Percentiles rank a stretch among this genome's conserved stretches.
phyloP scores from a whole-genome alignment of 2,888 invertebrate genomes.

The Dermolepida albohirtum region DNA sequence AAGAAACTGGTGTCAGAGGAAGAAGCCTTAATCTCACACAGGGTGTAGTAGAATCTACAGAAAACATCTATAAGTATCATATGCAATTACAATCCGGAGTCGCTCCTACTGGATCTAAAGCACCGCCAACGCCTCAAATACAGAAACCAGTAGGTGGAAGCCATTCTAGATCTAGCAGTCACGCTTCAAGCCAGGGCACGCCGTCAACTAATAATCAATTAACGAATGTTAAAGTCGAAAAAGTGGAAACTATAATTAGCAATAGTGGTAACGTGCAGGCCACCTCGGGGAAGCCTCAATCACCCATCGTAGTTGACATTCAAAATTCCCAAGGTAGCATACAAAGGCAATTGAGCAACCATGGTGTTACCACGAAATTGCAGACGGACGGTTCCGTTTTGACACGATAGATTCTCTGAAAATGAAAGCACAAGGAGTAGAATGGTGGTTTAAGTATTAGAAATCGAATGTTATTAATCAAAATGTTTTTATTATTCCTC shows the following conservation, averaged over 20 bases:
- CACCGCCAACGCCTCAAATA: conserved; percentile 76
- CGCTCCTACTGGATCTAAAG: conserved; percentile 70
- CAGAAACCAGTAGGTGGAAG: conserved; percentile 74
- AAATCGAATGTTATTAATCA: conserved; percentile 4
- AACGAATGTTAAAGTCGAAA: conserved; percentile 31
- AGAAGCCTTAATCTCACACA: conserved; percentile 82
- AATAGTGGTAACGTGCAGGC: conserved; percentile 19
- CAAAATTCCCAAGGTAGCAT: conserved; percentile 24
- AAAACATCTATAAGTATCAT: conserved; percentile 83
- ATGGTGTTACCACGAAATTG: conserved; percentile 37
- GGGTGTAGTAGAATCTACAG: conserved; percentile 86
- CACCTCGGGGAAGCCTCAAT: conserved; percentile 18
- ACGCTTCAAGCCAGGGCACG: conserved; percentile 59
- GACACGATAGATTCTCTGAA: conserved; percentile 29
- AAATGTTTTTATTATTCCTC: background rate
- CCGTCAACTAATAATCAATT: conserved; percentile 18
- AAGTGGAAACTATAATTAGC: conserved; percentile 11
- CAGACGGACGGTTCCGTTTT: conserved; percentile 42
- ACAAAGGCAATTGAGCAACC: conserved; percentile 39
- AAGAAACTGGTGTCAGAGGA: conserved; percentile 83
- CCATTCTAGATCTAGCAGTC: conserved; percentile 76
- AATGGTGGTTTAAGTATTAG: background rate
- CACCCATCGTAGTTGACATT: conserved; percentile 8
- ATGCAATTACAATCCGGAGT: conserved; percentile 80
- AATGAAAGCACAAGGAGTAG: background rate